Evolutionary conservation across 1,140 invertebrate genomes (phyloP), one percentile per base, ranked within the genome.

Genomic region (Plutomurus gul): DNA sequence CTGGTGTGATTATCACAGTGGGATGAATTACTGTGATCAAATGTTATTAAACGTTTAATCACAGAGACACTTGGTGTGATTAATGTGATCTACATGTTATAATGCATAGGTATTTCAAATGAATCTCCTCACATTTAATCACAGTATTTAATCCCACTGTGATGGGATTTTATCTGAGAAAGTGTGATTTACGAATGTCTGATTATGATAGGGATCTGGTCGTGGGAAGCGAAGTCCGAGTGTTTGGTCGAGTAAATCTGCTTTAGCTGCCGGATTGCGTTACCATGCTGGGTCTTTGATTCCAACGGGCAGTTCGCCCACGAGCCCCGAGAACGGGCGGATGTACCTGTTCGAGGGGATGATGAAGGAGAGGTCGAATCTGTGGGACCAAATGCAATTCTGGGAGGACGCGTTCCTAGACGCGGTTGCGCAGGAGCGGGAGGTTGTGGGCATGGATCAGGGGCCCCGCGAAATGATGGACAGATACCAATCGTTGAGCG

Each of bases 311-410:
- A 93, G 92, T 0, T 89, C 89, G 2, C 91, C 94, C 3, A 93
- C 94, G 0, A 95, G 93, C 84, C 94, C 94, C 0, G 95, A 97
- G 80, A 91, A 92, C 33, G 92, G 92, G 0, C 89, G 95, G 82
- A 95, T 94, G 0, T 98, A 98, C 86, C 87, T 99, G 6, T 99
- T 96, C 87, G 95, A 98, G 89, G 95, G 94, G 6, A 18, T 84
- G 11, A 43, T 82, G 22, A 94, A 93, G 85, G 92, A 93, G 60
- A 89, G 96, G 81, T 94, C 93, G 4, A 91, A 91, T 39, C 86
- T 99, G n/a, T 99, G 98, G 97, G 97, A 99, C 87, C 95, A 99
- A 88, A 97, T 99, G 94, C 96, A 99, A 85, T 99, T 99, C 87
- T 99, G 98, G 98, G 98, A 99, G 87, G 97, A 99, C 87, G 94